Evolutionary conservation across 2,797 vertebrate species (phyloP).

Genomic region (Aldrovandia affinis): DNA sequence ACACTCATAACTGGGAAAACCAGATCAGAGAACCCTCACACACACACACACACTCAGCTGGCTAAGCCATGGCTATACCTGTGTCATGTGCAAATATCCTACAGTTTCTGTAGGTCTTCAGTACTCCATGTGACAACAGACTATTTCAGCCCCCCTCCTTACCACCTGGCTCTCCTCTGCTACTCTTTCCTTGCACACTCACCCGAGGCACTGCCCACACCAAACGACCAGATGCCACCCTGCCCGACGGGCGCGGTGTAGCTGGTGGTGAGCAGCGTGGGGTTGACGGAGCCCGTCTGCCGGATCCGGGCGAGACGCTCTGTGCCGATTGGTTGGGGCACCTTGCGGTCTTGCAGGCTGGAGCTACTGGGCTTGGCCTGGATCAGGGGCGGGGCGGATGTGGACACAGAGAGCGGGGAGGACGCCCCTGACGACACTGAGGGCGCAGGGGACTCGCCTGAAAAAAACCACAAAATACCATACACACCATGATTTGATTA

Average conservation of each 20-base stretch:
- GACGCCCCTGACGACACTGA: slow-evolving; percentile 92
- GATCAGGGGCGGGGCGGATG: slow-evolving; percentile 81
- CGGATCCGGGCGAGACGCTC: slow-evolving; percentile 93
- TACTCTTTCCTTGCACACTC: slow-evolving; percentile 32
- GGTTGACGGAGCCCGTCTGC: slow-evolving; percentile 91
- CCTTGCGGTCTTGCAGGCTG: slow-evolving; percentile 90
- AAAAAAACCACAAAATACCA: background rate
- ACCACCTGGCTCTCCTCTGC: background rate
- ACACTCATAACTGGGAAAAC: background rate
- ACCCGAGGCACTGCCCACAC: slow-evolving; percentile 93
- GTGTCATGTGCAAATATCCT: no score
- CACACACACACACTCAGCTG: no score
- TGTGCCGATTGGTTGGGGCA: slow-evolving; percentile 95
- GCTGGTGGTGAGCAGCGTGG: slow-evolving; percentile 88
- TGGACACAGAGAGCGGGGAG: slow-evolving; percentile 88
- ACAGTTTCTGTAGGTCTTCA: no score
- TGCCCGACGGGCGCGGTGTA: slow-evolving; percentile 94
- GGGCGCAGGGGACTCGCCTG: slow-evolving; percentile 93
- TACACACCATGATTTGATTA: background rate
- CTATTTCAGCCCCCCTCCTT: background rate
- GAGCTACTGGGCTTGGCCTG: slow-evolving; percentile 83
- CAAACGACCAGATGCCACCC: slow-evolving; percentile 98
- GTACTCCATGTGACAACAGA: no score
- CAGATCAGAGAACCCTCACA: no score
- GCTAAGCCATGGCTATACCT: no score